phyloP scores from a whole-genome alignment of 1,140 invertebrate species.

The Argopecten irradians region DNA sequence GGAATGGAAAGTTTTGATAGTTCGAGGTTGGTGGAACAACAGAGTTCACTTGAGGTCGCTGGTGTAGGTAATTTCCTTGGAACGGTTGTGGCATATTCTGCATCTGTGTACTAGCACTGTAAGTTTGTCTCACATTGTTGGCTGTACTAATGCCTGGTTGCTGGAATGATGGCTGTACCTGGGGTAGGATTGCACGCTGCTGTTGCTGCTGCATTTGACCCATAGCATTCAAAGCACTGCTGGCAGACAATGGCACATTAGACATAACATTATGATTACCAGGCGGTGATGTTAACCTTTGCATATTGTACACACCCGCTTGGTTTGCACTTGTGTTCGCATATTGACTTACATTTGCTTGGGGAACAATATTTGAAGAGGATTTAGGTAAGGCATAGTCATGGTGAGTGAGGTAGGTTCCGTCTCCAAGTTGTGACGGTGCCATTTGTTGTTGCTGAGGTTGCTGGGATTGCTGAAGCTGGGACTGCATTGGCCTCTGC shows the following conservation, averaged over 20 bases:
- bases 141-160: constrained; percentile 39
- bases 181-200: constrained; percentile 34
- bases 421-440: constrained; percentile 43
- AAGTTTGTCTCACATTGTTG: background rate
- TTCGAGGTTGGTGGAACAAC: constrained; percentile 38
- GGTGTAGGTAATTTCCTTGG: constrained; percentile 32
- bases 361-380: background rate
- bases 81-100: constrained; percentile 39
- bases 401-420: constrained; percentile 56
- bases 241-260: constrained; percentile 53
- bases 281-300: constrained; percentile 53
- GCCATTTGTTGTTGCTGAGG: constrained; percentile 77
- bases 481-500: constrained; percentile 21
- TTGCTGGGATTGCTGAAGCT: constrained; percentile 48
- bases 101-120: constrained; percentile 27
- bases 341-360: constrained; percentile 26
- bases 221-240: constrained; percentile 47
- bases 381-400: constrained; percentile 60
- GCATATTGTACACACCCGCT: constrained; percentile 49
- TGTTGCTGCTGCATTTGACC: constrained; percentile 52
- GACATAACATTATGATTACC: constrained; percentile 44
- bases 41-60: constrained; percentile 37
- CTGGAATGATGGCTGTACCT: constrained; percentile 37
- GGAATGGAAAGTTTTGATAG: constrained; percentile 48
- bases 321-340: constrained; percentile 33